These are phyloP conservation scores for Garrulus glandarius DNA, from an alignment of 2,797 vertebrate genomes.

Conservation along the genomic window DNA sequence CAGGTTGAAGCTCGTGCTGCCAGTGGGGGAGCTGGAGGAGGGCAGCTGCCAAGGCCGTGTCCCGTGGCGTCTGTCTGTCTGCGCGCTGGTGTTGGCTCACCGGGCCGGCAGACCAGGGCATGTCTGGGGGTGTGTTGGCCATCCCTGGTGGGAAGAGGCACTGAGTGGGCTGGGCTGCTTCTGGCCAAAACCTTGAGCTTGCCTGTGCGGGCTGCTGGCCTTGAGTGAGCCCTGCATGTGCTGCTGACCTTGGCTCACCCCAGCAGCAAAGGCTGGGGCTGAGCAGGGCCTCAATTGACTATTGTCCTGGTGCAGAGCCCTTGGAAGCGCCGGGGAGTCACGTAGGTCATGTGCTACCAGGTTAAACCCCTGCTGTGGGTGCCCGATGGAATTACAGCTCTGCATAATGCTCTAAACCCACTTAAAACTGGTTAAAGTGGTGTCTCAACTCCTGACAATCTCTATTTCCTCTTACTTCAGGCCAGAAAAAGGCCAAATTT, in stretches of 20 bases:
- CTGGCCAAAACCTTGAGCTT: background rate
- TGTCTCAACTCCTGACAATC: background rate
- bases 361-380: background rate
- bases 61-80: conserved; percentile 32
- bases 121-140: background rate
- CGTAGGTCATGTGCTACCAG: background rate
- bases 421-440: background rate
- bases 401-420: background rate
- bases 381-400: background rate
- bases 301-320: conserved; percentile 45
- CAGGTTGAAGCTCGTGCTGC: background rate
- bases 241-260: conserved; percentile 54
- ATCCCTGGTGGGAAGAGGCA: background rate
- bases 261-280: background rate
- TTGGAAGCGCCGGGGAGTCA: background rate
- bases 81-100: background rate
- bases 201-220: background rate
- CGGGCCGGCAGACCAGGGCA: background rate
- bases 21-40: background rate
- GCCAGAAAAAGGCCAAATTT: background rate
- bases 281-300: conserved; percentile 23
- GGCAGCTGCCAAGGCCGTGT: background rate
- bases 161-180: background rate
- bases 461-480: background rate
- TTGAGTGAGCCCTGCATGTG: background rate